Evolutionary conservation across 2,113 vertebrate species (phyloP).

Genomic region (Capreolus pygargus): DNA sequence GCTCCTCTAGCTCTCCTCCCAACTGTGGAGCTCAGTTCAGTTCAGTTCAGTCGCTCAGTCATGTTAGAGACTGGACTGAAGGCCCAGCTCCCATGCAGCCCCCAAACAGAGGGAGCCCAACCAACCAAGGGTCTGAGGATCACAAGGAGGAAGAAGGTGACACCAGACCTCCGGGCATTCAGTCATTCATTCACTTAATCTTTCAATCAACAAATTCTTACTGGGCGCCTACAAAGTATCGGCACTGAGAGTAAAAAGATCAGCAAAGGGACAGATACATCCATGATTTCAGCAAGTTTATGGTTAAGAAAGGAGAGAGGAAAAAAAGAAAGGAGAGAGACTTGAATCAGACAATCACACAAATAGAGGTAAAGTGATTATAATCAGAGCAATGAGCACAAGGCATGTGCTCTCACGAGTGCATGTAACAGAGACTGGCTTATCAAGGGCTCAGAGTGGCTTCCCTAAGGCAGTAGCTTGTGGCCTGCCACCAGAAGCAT

Average conservation of each 20-base stretch:
- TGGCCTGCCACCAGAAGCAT: not conserved
- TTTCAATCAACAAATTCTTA: not conserved
- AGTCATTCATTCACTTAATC: not conserved
- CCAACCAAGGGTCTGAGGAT: not conserved
- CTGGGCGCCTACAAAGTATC: not conserved
- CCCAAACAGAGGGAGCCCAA: not conserved
- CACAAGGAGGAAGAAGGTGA: not conserved
- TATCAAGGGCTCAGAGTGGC: not conserved
- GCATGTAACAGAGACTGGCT: no score
- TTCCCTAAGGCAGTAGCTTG: not conserved
- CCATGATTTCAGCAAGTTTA: not conserved
- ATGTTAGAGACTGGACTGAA: not conserved
- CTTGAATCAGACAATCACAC: not conserved
- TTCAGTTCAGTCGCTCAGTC: not conserved
- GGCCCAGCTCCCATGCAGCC: not conserved
- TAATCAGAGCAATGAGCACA: not conserved
- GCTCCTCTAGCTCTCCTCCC: not conserved
- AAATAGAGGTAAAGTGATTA: not conserved
- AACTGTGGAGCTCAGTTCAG: not conserved
- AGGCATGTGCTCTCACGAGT: accelerated
- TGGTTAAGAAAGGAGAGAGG: not conserved
- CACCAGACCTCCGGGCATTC: not conserved
- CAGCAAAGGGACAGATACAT: not conserved
- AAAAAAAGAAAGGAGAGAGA: not conserved
- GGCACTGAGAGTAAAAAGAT: not conserved